These are phyloP conservation scores for Heterocephalus glaber DNA, from an alignment of 2,113 vertebrate species.

Conservation along the genomic window DNA sequence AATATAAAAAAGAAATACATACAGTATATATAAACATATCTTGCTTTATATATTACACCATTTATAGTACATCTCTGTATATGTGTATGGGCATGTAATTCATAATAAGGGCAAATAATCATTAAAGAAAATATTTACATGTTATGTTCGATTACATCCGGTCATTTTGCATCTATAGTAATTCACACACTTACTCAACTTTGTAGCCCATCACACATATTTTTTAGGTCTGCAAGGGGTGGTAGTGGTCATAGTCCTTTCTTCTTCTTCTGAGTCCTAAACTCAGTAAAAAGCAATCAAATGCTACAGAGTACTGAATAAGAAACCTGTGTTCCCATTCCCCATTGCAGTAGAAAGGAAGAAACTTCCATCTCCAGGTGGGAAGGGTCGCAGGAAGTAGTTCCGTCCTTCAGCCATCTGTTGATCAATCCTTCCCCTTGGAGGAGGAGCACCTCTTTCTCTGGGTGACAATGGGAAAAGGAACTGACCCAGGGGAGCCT, in stretches of 20 bases:
- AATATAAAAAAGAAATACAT: not conserved
- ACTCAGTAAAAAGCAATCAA: not conserved
- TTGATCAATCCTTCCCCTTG: not conserved
- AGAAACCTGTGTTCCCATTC: not conserved
- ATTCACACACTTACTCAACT: not conserved
- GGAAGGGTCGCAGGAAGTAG: not conserved
- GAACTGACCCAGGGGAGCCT: fast-evolving
- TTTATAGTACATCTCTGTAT: not conserved
- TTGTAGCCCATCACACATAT: not conserved
- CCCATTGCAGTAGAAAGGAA: not conserved
- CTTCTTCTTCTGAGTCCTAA: not conserved
- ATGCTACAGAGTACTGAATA: not conserved
- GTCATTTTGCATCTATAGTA: not conserved
- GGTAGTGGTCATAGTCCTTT: not conserved
- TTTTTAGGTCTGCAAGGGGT: not conserved
- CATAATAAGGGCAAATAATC: not conserved
- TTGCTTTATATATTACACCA: not conserved
- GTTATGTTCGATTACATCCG: not conserved
- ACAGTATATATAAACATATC: not conserved
- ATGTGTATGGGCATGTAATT: not conserved
- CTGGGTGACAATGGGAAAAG: not conserved
- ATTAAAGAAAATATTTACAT: not conserved
- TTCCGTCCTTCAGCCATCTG: not conserved
- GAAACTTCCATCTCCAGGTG: not conserved
- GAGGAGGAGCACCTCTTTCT: not conserved